Evolutionary conservation across 2,888 invertebrate genomes (phyloP).

Genomic region (Hydrotaea diabolus): DNA sequence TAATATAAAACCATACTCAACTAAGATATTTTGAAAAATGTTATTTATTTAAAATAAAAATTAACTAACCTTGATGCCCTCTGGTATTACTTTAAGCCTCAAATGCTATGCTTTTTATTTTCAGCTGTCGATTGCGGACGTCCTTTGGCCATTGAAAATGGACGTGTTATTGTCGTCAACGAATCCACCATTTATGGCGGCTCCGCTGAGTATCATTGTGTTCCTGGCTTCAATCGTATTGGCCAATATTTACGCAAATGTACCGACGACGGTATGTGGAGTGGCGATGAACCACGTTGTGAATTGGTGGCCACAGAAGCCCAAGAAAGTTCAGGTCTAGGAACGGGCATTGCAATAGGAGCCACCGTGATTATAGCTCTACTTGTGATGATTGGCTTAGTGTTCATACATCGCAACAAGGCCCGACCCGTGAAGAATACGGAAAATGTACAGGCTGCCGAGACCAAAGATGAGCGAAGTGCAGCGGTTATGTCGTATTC

Average conservation of each 20-base stretch:
- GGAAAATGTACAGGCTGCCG: slow-evolving; percentile 92
- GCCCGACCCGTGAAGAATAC: slow-evolving; percentile 93
- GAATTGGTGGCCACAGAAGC: slow-evolving; percentile 87
- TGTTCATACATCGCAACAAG: slow-evolving; percentile 91
- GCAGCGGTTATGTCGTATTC: slow-evolving; percentile 95
- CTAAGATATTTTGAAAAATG: too few relatives aligned
- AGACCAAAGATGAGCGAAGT: slow-evolving; percentile 91
- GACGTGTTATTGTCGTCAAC: slow-evolving; percentile 92
- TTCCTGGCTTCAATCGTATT: slow-evolving; percentile 90
- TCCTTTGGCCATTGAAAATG: slow-evolving; percentile 90
- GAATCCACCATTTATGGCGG: slow-evolving; percentile 91
- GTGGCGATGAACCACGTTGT: slow-evolving; percentile 92
- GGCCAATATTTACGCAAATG: slow-evolving; percentile 93
- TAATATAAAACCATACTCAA: too few relatives aligned
- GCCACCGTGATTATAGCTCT: slow-evolving; percentile 91
- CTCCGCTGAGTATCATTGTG: slow-evolving; percentile 93
- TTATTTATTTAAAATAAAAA: too few relatives aligned
- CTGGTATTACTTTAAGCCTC: too few relatives aligned
- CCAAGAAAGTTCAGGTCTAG: slow-evolving; percentile 87
- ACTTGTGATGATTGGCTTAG: slow-evolving; percentile 88
- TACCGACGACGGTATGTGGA: slow-evolving; percentile 91
- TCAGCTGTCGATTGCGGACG: slow-evolving; percentile 93
- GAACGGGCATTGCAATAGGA: slow-evolving; percentile 91
- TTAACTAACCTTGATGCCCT: too few relatives aligned
- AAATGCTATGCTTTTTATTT: too few relatives aligned